These are phyloP conservation scores for Myopa tessellatipennis DNA, from an alignment of 2,888 invertebrate species.

Conservation along the genomic window DNA sequence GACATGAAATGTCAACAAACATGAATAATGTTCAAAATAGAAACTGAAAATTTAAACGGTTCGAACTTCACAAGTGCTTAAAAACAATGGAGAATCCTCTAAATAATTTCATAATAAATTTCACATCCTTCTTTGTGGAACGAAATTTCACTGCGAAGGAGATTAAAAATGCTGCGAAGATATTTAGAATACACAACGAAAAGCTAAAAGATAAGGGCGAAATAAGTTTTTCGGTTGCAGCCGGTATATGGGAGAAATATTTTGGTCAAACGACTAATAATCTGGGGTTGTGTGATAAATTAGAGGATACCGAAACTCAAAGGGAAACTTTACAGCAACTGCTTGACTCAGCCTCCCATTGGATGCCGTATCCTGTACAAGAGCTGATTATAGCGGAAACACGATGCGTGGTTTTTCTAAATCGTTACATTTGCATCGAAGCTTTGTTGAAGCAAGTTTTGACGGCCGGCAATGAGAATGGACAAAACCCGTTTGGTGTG, in stretches of 20 bases:
- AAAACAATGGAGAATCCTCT: conserved; percentile 44
- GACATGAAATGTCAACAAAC: no score
- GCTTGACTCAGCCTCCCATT: conserved; percentile 47
- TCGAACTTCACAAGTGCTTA: no score
- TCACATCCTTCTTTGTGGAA: conserved; percentile 39
- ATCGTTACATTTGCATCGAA: conserved; percentile 49
- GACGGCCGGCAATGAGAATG: conserved; percentile 36
- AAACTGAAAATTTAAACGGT: no score
- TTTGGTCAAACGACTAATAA: conserved; percentile 51
- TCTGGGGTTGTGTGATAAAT: conserved; percentile 32
- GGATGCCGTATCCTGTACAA: conserved; percentile 54
- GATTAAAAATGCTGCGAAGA: conserved; percentile 44
- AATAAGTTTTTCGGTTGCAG: conserved; percentile 73
- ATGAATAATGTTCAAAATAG: no score
- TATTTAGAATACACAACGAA: conserved; percentile 73
- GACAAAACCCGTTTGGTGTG: conserved; percentile 42
- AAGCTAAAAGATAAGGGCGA: conserved; percentile 73
- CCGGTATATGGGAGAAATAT: conserved; percentile 72
- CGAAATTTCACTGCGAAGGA: neutral
- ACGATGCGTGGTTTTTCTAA: conserved; percentile 55
- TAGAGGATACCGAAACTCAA: conserved; percentile 31
- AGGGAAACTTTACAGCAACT: conserved; percentile 42
- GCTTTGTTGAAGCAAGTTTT: conserved; percentile 51
- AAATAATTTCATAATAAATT: conserved; percentile 39
- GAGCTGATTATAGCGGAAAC: conserved; percentile 48